phyloP scores from a whole-genome alignment of 2,888 invertebrate genomes.

The Drosophila infuscata region DNA sequence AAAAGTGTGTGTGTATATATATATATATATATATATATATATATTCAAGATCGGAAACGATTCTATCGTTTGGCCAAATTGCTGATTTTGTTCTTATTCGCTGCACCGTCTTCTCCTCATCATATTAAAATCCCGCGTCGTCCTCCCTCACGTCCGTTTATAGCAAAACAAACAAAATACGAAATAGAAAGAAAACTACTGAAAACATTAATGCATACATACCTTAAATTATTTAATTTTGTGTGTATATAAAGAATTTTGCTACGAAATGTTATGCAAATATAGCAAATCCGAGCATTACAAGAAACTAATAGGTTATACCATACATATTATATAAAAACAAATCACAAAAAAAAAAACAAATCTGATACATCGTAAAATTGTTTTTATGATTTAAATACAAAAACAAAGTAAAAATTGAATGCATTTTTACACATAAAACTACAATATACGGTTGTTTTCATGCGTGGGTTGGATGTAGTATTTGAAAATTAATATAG shows the following conservation, averaged over 20 bases:
- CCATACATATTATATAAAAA: conserved; percentile 72
- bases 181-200: conserved; percentile 50
- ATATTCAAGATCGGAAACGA: conserved; percentile 27
- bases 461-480: conserved; percentile 17
- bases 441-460: conserved; percentile 30
- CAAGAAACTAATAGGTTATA: conserved; percentile 76
- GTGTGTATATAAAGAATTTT: conserved; percentile 67
- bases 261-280: conserved; percentile 66
- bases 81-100: conserved; percentile 41
- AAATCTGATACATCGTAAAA: conserved; percentile 75
- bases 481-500: not conserved
- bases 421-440: conserved; percentile 69
- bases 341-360: conserved; percentile 43
- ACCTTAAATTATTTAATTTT: conserved; percentile 72
- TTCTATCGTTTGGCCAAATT: conserved; percentile 34
- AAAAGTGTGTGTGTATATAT: conserved; percentile 36
- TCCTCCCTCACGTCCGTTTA: conserved; percentile 67
- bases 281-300: conserved; percentile 69
- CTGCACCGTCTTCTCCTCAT: conserved; percentile 41
- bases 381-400: conserved; percentile 80
- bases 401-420: conserved; percentile 64
- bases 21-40: conserved; percentile 32
- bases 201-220: conserved; percentile 65
- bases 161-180: conserved; percentile 53
- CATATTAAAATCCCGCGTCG: conserved; percentile 46